Evolutionary conservation across 1,140 invertebrate genomes (phyloP).

Genomic region (Venturia canescens): DNA sequence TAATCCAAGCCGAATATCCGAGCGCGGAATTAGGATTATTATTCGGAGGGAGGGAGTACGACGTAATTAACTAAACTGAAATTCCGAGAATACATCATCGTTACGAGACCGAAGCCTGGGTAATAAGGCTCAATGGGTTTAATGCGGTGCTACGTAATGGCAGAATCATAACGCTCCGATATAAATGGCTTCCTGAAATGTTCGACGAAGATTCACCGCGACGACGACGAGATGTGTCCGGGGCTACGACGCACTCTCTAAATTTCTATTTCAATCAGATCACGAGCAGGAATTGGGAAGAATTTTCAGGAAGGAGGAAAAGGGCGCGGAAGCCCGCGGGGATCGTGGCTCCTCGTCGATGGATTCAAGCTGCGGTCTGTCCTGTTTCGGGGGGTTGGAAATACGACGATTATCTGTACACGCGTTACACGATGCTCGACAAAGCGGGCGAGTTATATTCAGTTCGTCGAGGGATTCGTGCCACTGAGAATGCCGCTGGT

Average conservation of each 20-base stretch:
- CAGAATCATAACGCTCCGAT: conserved; percentile 11
- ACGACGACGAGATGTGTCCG: not conserved
- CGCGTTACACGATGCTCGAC: not conserved
- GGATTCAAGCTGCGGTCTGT: not conserved
- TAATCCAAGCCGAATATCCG: conserved; percentile 37
- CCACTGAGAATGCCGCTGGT: not conserved
- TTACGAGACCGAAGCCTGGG: conserved; percentile 66
- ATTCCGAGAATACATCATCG: conserved; percentile 70
- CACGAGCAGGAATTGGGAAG: not conserved
- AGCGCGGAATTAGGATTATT: conserved; percentile 67
- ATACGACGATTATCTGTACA: not conserved
- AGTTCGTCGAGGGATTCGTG: not conserved
- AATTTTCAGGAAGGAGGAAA: not conserved
- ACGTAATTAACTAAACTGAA: conserved; percentile 74
- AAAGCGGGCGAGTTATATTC: not conserved
- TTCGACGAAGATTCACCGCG: not conserved
- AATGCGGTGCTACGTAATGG: conserved; percentile 25
- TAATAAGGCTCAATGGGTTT: conserved; percentile 61
- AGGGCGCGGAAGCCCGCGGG: not conserved
- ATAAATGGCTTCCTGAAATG: not conserved
- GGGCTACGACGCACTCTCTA: not conserved
- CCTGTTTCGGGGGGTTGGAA: not conserved
- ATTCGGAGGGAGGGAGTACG: conserved; percentile 52
- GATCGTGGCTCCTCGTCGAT: not conserved
- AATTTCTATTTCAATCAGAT: not conserved